Evolutionary conservation across 2,888 invertebrate species (phyloP).

Genomic region (Ennomos erosarius): DNA sequence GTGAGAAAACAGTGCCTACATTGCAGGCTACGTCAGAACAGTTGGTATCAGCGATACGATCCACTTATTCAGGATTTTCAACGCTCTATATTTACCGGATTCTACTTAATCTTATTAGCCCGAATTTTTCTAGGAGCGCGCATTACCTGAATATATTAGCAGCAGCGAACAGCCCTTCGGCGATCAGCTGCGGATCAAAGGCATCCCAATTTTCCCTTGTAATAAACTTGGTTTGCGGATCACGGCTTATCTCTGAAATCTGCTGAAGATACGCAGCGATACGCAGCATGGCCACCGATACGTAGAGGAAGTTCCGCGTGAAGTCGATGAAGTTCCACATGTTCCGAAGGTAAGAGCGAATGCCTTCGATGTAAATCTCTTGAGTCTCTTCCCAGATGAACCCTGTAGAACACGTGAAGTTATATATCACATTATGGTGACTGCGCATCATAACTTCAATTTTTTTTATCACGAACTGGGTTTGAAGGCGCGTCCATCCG

Average conservation of each 20-base stretch:
- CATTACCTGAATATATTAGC: slow-evolving; percentile 95
- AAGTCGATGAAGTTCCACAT: slow-evolving; percentile 99
- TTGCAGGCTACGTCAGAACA: no score
- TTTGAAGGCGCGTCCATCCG: no score
- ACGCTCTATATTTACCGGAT: no score
- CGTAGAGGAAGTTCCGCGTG: slow-evolving; percentile 94
- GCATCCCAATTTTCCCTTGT: slow-evolving; percentile 95
- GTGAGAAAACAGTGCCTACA: no score
- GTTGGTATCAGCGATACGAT: no score
- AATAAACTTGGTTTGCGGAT: slow-evolving; percentile 89
- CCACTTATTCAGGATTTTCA: no score
- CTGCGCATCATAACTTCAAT: no score
- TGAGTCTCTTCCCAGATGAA: slow-evolving; percentile 97
- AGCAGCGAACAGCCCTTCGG: slow-evolving; percentile 96
- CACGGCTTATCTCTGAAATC: slow-evolving; percentile 86
- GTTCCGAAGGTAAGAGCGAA: slow-evolving; percentile 93
- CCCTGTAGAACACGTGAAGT: slow-evolving; percentile 74
- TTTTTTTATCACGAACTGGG: no score
- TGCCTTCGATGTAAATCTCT: slow-evolving; percentile 95
- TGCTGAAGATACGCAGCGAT: slow-evolving; percentile 92
- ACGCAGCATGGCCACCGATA: slow-evolving; percentile 88
- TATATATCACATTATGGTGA: no score
- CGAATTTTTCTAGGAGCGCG: no score
- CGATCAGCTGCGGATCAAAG: slow-evolving; percentile 96
- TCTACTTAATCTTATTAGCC: no score